A percentile compares a stretch with the other conserved stretches of the same genome.
phyloP scores from a whole-genome alignment of 1,140 invertebrate genomes.

The Meteorus sp. region DNA sequence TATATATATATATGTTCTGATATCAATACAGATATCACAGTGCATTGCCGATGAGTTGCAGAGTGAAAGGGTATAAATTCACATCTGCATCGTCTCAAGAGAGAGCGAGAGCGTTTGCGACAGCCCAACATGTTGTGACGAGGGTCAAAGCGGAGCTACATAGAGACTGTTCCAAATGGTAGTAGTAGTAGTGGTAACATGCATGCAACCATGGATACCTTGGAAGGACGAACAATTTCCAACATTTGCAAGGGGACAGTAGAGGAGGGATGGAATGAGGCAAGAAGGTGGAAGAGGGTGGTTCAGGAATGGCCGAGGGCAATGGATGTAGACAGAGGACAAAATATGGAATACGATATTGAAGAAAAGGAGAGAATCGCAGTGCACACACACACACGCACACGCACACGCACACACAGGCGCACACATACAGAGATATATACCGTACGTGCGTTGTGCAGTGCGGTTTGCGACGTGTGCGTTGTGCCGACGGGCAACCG shows the following conservation, averaged over 20 bases:
- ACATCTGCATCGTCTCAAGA: no score
- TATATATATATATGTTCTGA: no score
- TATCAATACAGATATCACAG: no score
- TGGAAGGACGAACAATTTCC: slow-evolving; percentile 23
- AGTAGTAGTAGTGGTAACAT: no score
- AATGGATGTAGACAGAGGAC: slow-evolving; percentile 21
- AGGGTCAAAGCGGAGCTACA: slow-evolving; percentile 31
- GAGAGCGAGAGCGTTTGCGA: slow-evolving; percentile 21
- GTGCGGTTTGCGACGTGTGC: slow-evolving; percentile 54
- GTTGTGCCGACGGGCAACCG: slow-evolving; percentile 52
- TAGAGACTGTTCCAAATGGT: no score
- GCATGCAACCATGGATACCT: slow-evolving; percentile 20
- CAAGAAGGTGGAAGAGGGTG: slow-evolving; percentile 17
- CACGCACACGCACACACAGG: no score
- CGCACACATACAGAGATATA: no score
- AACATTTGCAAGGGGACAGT: slow-evolving; percentile 16
- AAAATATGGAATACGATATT: slow-evolving; percentile 15
- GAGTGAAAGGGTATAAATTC: slow-evolving; percentile 26
- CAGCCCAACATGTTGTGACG: slow-evolving; percentile 30
- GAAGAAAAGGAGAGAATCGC: background rate
- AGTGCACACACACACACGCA: background rate
- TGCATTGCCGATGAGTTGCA: background rate
- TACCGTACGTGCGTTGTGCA: slow-evolving; percentile 55
- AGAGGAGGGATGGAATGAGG: slow-evolving; percentile 15
- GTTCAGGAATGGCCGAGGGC: no score